A percentile compares a stretch with the other conserved stretches of the same genome.
Conservation (phyloP, 2,888 invertebrate species). For the Zhuqinia jingwanae region DNA sequence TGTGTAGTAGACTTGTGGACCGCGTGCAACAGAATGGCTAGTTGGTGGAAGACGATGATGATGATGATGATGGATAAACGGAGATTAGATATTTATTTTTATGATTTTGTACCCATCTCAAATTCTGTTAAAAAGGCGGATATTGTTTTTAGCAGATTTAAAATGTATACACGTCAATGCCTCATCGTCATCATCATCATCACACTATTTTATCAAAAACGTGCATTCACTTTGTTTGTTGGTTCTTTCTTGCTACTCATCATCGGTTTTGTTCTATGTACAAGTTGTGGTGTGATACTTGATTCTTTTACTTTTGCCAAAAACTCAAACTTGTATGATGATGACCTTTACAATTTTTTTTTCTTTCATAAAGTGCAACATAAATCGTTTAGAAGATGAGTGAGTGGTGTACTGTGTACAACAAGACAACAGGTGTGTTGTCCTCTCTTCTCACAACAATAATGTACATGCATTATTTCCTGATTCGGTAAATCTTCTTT, state of each 20-base stretch:
- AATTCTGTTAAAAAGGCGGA: too few relatives aligned
- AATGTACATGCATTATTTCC: constrained; percentile 45
- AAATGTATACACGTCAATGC: too few relatives aligned
- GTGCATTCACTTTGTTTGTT: constrained; percentile 51
- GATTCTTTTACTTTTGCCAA: constrained; percentile 16
- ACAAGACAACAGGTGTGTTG: too few relatives aligned
- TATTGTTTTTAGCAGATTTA: constrained; percentile 22
- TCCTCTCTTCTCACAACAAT: neutral
- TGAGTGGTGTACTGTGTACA: neutral
- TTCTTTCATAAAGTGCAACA: constrained; percentile 46
- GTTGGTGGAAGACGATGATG: too few relatives aligned
- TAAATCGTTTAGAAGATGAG: constrained; percentile 32
- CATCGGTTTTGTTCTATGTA: constrained; percentile 47
- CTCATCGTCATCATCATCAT: constrained; percentile 9
- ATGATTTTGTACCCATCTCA: too few relatives aligned
- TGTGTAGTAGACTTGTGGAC: neutral
- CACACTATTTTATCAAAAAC: neutral
- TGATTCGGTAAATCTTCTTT: constrained; percentile 67
- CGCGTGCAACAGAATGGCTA: too few relatives aligned
- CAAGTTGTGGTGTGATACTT: neutral
- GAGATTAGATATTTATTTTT: neutral
- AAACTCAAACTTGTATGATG: constrained; percentile 42
- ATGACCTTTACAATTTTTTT: constrained; percentile 59
- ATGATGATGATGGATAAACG: constrained; percentile 36
- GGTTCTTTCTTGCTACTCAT: neutral